Evolutionary conservation across 2,113 vertebrate genomes (phyloP), one percentile per base, ranked within the genome.

Genomic region (Istiophorus platypterus): DNA sequence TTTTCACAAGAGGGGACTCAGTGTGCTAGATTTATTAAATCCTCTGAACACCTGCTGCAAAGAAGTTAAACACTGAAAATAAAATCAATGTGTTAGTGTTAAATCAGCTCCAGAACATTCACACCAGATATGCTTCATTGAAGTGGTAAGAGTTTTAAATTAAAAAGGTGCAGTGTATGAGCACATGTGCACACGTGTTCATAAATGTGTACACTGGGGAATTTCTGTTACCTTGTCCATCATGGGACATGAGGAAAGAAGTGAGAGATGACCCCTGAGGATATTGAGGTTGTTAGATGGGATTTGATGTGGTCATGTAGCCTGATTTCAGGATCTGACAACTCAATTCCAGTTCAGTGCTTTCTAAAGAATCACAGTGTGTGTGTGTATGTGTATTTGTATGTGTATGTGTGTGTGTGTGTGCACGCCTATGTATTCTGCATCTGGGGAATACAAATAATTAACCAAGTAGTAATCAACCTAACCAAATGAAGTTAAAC

Each of bases 311-410:
- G 63, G 45, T 73, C 17, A 34, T 71, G 66, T 29, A 54, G 39
- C 64, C 74, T 82, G 77, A 85, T 81, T 78, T 72, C 15, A 7
- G 49, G 63, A 65, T 72, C 51, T 58, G 72, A 86, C 88, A 85
- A 63, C 34, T 76, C 51, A 17, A 78, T 81, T 86, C 31, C 59
- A 80, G 34, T 20, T 47, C 51, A 64, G 62, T 42, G 59, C 63
- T 85, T 66, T 62, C 11, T 57, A 37, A 66, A 63, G 24, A 66
- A 56, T 34, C 17, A 34, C 39, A 15, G 22, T 68, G 7, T 76
- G 34, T 65, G 41, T 67, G 13, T 70, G 66, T 62, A 41, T 45
- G 45, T 51, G n/a, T 29, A 27, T 47, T 24, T 4, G 3, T 34
- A 6, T 34, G 31, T 34, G 31, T 34, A 34, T 67, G 27, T 78